Evolutionary conservation across 2,113 vertebrate genomes (phyloP).

Genomic region (Panthera tigris): DNA sequence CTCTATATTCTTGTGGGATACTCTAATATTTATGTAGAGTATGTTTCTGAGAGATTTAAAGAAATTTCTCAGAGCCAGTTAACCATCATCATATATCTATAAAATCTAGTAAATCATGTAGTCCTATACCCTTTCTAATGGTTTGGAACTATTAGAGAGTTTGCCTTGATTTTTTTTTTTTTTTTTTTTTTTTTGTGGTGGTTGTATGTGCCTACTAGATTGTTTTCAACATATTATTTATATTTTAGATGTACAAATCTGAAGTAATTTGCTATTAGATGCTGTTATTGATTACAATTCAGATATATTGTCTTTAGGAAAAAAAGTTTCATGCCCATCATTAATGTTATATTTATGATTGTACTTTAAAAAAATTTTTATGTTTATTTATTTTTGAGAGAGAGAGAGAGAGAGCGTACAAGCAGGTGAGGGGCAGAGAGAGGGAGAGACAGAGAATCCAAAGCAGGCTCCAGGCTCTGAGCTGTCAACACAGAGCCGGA

Average conservation of each 20-base stretch:
- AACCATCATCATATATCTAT: not conserved
- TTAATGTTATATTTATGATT: conserved; percentile 65
- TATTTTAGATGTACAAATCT: not conserved
- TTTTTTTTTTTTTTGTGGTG: too few relatives aligned
- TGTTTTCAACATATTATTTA: not conserved
- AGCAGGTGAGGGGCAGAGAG: too few relatives aligned
- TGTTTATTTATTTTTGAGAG: too few relatives aligned
- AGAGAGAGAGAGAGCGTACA: too few relatives aligned
- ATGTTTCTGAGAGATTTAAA: not conserved
- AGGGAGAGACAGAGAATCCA: too few relatives aligned
- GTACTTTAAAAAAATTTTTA: not conserved
- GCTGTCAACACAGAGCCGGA: too few relatives aligned
- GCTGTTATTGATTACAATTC: conserved; percentile 57
- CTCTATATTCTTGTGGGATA: not conserved
- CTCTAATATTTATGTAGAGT: not conserved
- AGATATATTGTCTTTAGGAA: conserved; percentile 45
- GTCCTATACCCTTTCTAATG: not conserved
- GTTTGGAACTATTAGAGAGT: not conserved
- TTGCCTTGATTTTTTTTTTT: not conserved
- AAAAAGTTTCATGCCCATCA: conserved; percentile 30
- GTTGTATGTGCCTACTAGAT: not conserved
- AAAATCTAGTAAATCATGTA: not conserved
- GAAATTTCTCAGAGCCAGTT: not conserved
- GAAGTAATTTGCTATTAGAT: conserved; percentile 54
- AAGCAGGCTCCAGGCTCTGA: too few relatives aligned